Conservation (phyloP, 1,140 invertebrate species). For the Hylyphantes graminicola region DNA sequence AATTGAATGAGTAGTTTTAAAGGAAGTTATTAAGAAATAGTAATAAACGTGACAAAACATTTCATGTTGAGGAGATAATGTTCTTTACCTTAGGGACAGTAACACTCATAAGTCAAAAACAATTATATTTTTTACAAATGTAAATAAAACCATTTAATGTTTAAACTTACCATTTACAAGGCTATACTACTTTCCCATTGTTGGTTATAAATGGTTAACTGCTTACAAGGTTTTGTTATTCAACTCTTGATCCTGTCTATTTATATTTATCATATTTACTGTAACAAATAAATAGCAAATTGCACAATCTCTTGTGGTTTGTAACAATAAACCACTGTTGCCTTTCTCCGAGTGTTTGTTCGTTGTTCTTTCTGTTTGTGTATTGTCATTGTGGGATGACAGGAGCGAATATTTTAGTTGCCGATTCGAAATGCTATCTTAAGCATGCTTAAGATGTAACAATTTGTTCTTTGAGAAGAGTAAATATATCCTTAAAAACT, state of each 20-base stretch:
- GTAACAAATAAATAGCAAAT: not conserved
- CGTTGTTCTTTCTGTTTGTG: constrained; percentile 1
- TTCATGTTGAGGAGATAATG: too few species aligned
- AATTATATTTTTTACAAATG: too few species aligned
- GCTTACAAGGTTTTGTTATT: not conserved
- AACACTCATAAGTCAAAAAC: not conserved
- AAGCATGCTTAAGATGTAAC: not conserved
- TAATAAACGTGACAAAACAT: too few species aligned
- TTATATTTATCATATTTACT: not conserved
- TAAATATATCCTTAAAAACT: too few species aligned
- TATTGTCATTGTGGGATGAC: not conserved
- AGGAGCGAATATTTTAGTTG: not conserved
- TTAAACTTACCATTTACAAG: not conserved
- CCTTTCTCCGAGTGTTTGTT: constrained; percentile 28
- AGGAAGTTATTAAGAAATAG: too few species aligned
- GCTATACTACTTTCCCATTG: not conserved
- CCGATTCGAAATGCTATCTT: not conserved
- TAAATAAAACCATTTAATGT: not conserved
- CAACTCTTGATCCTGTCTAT: not conserved
- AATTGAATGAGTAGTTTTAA: too few species aligned
- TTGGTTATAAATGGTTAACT: not conserved
- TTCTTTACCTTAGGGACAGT: not conserved
- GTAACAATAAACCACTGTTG: constrained; percentile 38
- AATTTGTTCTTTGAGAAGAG: not conserved
- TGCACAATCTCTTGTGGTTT: constrained; percentile 55